Evolutionary conservation across 2,888 invertebrate genomes (phyloP), one percentile per base, ranked within the genome.

Genomic region (Oxystoma pomonae): DNA sequence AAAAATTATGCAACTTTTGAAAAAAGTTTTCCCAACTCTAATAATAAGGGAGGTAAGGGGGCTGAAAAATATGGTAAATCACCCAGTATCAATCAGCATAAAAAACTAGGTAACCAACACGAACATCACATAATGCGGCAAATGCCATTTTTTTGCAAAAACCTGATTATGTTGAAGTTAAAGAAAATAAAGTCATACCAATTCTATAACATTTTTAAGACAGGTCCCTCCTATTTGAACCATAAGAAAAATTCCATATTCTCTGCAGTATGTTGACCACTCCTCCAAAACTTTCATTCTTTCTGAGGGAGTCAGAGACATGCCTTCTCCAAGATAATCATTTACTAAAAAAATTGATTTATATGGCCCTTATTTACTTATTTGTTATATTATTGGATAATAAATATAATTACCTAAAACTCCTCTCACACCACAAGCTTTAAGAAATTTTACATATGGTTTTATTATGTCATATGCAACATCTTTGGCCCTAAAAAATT

Each of bases 311-410:
- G 83, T 87, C 76, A 92, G 77, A 0, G 85, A 86, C 71, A 86
- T 84, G 0, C 90, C 90, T 79, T 94, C 93, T 0, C 92, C 93
- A 18, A 86, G 86, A 0, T 92, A 91, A 22, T 93, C 92, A 78
- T 91, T 90, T 9, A 92, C 92, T 92, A 72, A 72, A 70, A 69
- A 58, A 57, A 52, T 22, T 62, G 65, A 57, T 20, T 20, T 20
- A 35, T 1, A 53, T 19, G 20, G 55, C 7, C 17, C 7, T 1
- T 35, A 2, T 18, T n/a, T 59, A 52, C n/a, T 3, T 51, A 35
- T 59, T 19, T 57, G 12, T 56, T 20, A n/a, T n/a, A n/a, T n/a
- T n/a, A n/a, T n/a, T n/a, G n/a, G n/a, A n/a, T n/a, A n/a, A n/a
- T 21, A 20, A 7, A 9, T 49, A 50, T 85, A 68, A 69, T 67